Conservation (phyloP, 2,888 invertebrate genomes). For the Andrena hattorfiana region DNA sequence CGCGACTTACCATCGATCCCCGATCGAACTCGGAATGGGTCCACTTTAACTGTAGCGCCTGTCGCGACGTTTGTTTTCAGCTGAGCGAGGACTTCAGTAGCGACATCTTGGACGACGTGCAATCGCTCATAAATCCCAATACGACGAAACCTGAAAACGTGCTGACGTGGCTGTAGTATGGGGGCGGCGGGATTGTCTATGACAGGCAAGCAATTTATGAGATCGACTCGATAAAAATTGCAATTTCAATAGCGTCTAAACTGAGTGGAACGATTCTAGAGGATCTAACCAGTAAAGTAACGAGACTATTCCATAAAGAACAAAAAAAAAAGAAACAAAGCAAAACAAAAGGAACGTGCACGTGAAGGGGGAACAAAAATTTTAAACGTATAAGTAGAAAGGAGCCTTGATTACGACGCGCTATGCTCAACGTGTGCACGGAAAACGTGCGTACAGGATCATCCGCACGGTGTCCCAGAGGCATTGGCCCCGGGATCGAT, state of each 20-base stretch:
- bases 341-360: slow-evolving; percentile 25
- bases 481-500: slow-evolving; percentile 23
- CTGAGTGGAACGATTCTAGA: slow-evolving; percentile 52
- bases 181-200: slow-evolving; percentile 59
- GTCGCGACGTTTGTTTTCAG: slow-evolving; percentile 84
- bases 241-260: slow-evolving; percentile 56
- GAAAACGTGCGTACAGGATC: slow-evolving; percentile 31
- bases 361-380: slow-evolving; percentile 38
- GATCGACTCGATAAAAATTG: slow-evolving; percentile 57
- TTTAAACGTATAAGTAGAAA: slow-evolving; percentile 44
- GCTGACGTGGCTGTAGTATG: slow-evolving; percentile 92
- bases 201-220: slow-evolving; percentile 61
- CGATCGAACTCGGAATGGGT: too few relatives aligned
- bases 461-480: slow-evolving; percentile 43
- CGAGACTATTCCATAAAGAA: slow-evolving; percentile 52
- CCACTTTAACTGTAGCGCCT: too few relatives aligned
- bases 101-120: slow-evolving; percentile 95
- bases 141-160: slow-evolving; percentile 94
- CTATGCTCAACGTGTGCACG: slow-evolving; percentile 63
- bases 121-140: slow-evolving; percentile 95
- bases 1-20: background rate
- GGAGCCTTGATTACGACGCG: slow-evolving; percentile 55
- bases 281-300: slow-evolving; percentile 51
- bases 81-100: slow-evolving; percentile 94
- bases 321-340: background rate